Evolutionary conservation across 2,797 vertebrate species (phyloP).

Genomic region (Sebastiscus tertius): DNA sequence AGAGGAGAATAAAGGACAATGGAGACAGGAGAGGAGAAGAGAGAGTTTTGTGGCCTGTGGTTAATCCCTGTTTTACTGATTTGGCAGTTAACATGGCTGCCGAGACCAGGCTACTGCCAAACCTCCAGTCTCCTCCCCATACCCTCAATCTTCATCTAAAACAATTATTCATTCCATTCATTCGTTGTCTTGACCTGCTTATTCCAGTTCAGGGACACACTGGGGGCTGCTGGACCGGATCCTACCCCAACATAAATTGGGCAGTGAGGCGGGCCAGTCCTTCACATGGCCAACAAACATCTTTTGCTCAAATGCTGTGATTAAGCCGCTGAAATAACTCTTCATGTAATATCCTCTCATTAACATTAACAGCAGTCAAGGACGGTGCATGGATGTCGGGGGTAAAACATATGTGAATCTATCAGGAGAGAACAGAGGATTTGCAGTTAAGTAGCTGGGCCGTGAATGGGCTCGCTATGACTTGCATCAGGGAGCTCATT

Average conservation of each 20-base stretch:
- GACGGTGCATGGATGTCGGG: slow-evolving; percentile 60
- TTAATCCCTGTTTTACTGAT: slow-evolving; percentile 69
- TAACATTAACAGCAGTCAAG: slow-evolving; percentile 77
- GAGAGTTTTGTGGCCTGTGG: slow-evolving; percentile 49
- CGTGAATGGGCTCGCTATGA: slow-evolving; percentile 56
- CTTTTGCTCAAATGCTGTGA: slow-evolving; percentile 44
- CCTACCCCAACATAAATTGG: slow-evolving; percentile 56
- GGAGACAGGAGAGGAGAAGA: slow-evolving; percentile 34
- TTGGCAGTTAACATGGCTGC: slow-evolving; percentile 55
- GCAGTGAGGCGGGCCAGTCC: slow-evolving; percentile 43
- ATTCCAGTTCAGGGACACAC: slow-evolving; percentile 62
- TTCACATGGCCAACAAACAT: slow-evolving; percentile 59
- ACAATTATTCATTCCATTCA: slow-evolving; percentile 66
- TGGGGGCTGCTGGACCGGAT: slow-evolving; percentile 36
- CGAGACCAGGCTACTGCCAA: slow-evolving; percentile 53
- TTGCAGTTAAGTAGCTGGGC: slow-evolving; percentile 65
- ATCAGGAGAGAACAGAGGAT: slow-evolving; percentile 59
- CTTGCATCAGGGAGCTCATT: slow-evolving; percentile 75
- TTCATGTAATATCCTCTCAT: slow-evolving; percentile 65
- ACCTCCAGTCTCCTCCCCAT: slow-evolving; percentile 35
- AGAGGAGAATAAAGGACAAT: slow-evolving; percentile 40
- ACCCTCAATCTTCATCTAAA: slow-evolving; percentile 56
- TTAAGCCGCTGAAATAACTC: slow-evolving; percentile 64
- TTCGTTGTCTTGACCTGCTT: slow-evolving; percentile 60
- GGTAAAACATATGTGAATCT: slow-evolving; percentile 56